These are phyloP conservation scores for Brenthis daphne DNA, from an alignment of 2,888 invertebrate species.

Conservation along the genomic window DNA sequence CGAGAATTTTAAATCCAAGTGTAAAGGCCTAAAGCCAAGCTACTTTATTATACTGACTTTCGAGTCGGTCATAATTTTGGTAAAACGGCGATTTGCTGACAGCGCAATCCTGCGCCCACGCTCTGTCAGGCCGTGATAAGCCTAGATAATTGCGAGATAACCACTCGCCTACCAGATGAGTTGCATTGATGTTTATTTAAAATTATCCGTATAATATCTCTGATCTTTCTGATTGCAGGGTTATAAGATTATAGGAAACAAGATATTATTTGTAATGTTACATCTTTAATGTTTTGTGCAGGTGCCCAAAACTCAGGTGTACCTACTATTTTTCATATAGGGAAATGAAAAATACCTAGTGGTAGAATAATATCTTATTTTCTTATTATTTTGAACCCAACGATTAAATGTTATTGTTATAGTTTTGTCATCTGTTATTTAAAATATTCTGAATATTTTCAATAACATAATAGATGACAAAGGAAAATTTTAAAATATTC, in stretches of 20 bases:
- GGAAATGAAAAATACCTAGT: no score
- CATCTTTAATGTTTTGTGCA: no score
- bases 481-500: no score
- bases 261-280: no score
- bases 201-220: constrained; percentile 32
- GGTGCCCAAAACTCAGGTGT: no score
- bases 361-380: no score
- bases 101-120: constrained; percentile 40
- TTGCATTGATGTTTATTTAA: constrained; percentile 31
- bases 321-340: no score
- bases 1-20: constrained; percentile 20
- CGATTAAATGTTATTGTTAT: no score
- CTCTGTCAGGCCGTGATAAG: constrained; percentile 41
- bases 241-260: background rate
- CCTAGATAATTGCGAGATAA: constrained; percentile 46
- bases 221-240: background rate
- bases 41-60: constrained; percentile 44
- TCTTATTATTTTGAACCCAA: no score
- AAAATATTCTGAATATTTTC: no score
- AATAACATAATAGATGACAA: no score
- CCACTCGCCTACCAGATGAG: constrained; percentile 37
- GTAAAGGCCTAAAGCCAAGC: constrained; percentile 35
- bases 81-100: constrained; percentile 46
- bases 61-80: constrained; percentile 46
- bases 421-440: no score